Evolutionary conservation across 1,140 invertebrate species (phyloP).

Genomic region (Psix sp.): DNA sequence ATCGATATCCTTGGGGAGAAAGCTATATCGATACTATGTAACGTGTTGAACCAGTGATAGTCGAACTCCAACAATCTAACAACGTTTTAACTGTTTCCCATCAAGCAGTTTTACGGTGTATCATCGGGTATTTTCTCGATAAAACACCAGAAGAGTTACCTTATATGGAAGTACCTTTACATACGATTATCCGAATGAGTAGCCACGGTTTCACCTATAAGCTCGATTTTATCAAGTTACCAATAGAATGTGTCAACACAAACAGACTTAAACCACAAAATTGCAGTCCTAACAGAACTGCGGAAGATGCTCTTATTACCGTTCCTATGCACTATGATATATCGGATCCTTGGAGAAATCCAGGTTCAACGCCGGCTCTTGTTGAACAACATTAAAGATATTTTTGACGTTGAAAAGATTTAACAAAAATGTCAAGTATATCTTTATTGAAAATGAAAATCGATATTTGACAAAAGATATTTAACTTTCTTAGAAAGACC

Average conservation of each 20-base stretch:
- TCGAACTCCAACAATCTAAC: conserved; percentile 88
- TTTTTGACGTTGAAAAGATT: not conserved
- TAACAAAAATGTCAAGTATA: not conserved
- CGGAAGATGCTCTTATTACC: conserved; percentile 82
- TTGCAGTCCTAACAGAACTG: conserved; percentile 80
- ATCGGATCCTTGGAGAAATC: conserved; percentile 75
- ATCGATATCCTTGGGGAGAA: conserved; percentile 94
- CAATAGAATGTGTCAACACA: conserved; percentile 91
- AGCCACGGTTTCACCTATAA: conserved; percentile 90
- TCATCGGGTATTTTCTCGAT: conserved; percentile 93
- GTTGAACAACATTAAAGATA: conserved; percentile 72
- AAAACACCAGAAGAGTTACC: conserved; percentile 90
- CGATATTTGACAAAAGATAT: not conserved
- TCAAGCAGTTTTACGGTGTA: conserved; percentile 93
- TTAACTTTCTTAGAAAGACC: too few species aligned
- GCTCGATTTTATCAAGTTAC: conserved; percentile 87
- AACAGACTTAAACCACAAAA: conserved; percentile 84
- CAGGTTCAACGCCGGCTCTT: conserved; percentile 68
- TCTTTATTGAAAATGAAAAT: not conserved
- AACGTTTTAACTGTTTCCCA: conserved; percentile 93
- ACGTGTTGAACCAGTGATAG: conserved; percentile 87
- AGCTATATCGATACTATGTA: conserved; percentile 92
- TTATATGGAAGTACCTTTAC: conserved; percentile 93
- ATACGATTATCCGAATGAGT: conserved; percentile 91
- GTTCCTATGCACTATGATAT: conserved; percentile 85